Conservation (phyloP, 2,888 invertebrate species). For the Habroteleia sp. region DNA sequence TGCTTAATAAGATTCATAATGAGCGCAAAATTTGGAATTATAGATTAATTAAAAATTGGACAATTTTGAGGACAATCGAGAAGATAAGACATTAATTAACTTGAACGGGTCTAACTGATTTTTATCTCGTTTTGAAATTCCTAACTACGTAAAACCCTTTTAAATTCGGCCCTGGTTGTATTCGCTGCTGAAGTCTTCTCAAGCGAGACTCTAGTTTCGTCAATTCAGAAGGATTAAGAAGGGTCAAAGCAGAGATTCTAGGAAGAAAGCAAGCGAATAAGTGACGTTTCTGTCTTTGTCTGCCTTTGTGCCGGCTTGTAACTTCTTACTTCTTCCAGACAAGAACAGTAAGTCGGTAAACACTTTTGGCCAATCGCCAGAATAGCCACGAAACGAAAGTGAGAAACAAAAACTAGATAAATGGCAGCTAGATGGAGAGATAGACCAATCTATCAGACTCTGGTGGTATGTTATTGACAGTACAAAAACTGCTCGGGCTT, state of each 20-base stretch:
- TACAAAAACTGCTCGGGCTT: conserved; percentile 76
- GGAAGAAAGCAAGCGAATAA: conserved; percentile 44
- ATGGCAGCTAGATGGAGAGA: conserved; percentile 77
- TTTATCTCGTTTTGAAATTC: conserved; percentile 41
- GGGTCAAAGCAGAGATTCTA: conserved; percentile 66
- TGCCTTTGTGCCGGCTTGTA: conserved; percentile 10
- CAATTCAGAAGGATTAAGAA: conserved; percentile 62
- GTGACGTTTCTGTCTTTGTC: conserved; percentile 46
- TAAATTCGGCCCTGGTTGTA: conserved; percentile 36
- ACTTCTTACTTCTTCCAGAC: conserved; percentile 30
- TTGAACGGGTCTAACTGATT: conserved; percentile 19
- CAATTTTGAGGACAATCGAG: neutral
- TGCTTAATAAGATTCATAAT: too few species aligned
- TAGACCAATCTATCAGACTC: conserved; percentile 79
- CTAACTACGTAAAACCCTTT: conserved; percentile 33
- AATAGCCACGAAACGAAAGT: conserved; percentile 75
- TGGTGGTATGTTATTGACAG: conserved; percentile 79
- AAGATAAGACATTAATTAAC: conserved; percentile 38
- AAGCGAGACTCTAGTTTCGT: conserved; percentile 56
- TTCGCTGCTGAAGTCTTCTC: conserved; percentile 40
- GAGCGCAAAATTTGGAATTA: conserved; percentile 1
- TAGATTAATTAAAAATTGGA: too few species aligned
- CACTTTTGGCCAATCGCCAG: conserved; percentile 73
- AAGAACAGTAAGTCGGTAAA: conserved; percentile 72
- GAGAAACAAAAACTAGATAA: conserved; percentile 79